Base-by-base conservation (phyloP, 2,797 vertebrate species). In the Enteromius viviparus region DNA sequence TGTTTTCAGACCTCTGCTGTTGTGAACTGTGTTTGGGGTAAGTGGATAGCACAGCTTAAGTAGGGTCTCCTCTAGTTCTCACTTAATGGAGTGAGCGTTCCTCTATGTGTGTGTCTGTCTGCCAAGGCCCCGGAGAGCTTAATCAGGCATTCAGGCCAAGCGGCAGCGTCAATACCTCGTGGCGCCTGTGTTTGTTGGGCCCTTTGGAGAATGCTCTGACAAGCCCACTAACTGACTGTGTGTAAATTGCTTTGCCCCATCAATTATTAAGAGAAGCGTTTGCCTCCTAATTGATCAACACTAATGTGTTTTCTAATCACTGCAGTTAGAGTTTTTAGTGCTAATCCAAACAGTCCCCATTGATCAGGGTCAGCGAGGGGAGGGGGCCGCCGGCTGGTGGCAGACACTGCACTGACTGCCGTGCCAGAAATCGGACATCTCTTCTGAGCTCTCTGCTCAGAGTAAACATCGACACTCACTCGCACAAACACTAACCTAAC, bases 261-360 rank as follows among this genome's bases (percentile, higher is more conserved):
- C 94, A 99, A 99, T 99, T 98, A 99, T 99, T 98, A 95, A 98
- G 95, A 89, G 94, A 95, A 96, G 94, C 93, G 94, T 97, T 98
- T 96, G 95, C 93, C 95, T 96, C 95, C 96, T 98, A 98, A 99
- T 97, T 99, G 98, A 97, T 96, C 96, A 97, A 96, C 94, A 94
- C 95, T 98, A 97, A 98, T 97, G 97, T 98, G 97, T 98, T 98
- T 98, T 97, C 96, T 99, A 98, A 99, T 99, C 97, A 98, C 96
- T 97, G 96, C 95, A 97, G 96, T 97, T 97, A 95, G 96, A 96
- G 94, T 96, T 98, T 96, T 97, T 97, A 97, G 96, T 95, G 96
- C 96, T 96, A 96, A 97, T 96, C 96, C 97, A 97, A 98, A 97
- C 95, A 96, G 94, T 96, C 93, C 92, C 88, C 94, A 98, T 98